Conservation (phyloP, 2,888 invertebrate genomes). For the Drosophila prostipennis region DNA sequence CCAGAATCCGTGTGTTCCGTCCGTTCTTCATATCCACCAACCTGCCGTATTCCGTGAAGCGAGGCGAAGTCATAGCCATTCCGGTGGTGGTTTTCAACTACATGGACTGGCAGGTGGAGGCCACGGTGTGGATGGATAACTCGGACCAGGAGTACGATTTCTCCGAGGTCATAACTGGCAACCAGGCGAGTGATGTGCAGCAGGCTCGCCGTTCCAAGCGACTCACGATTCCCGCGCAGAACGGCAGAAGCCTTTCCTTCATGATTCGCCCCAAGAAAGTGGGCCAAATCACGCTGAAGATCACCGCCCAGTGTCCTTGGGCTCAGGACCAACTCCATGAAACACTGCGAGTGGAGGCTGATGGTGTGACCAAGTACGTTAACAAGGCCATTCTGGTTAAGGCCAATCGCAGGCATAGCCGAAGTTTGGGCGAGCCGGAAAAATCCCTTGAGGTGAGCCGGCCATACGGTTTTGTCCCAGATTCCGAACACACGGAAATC, state of each 20-base stretch:
- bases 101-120: constrained; percentile 89
- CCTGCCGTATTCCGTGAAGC: constrained; percentile 94
- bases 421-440: constrained; percentile 54
- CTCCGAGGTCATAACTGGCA: constrained; percentile 90
- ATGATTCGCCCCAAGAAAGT: constrained; percentile 90
- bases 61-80: constrained; percentile 95
- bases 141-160: constrained; percentile 92
- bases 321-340: constrained; percentile 93
- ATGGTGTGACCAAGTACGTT: constrained; percentile 90
- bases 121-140: constrained; percentile 93
- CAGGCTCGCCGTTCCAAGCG: constrained; percentile 82
- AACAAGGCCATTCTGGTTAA: constrained; percentile 91
- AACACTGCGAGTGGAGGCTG: constrained; percentile 90
- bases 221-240: constrained; percentile 87
- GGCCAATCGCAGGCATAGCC: constrained; percentile 83
- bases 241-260: constrained; percentile 91
- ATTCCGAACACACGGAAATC: constrained; percentile 89
- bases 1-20: constrained; percentile 90
- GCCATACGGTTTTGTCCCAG: constrained; percentile 89
- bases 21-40: constrained; percentile 94
- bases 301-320: constrained; percentile 89
- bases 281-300: constrained; percentile 90
- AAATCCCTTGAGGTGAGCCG: constrained; percentile 90
- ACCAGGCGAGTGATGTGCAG: constrained; percentile 80
- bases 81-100: constrained; percentile 96